Conservation (phyloP, 1,140 invertebrate genomes). For the Solen grandis region DNA sequence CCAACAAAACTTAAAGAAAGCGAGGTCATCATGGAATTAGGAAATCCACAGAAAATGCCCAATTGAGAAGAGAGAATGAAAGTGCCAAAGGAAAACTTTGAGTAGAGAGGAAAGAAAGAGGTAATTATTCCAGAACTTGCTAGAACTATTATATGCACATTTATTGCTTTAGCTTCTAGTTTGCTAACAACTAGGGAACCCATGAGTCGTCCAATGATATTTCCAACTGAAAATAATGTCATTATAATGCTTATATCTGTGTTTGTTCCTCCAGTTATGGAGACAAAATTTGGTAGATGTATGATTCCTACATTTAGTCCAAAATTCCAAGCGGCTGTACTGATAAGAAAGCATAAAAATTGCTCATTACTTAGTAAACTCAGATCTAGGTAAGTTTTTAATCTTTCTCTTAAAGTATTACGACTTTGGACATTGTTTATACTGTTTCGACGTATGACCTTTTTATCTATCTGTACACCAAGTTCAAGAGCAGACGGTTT, state of each 20-base stretch:
- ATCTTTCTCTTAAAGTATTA: too few species aligned
- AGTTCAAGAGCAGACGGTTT: too few species aligned
- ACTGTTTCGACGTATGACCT: too few species aligned
- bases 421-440: too few species aligned
- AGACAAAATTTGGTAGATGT: not conserved
- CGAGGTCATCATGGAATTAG: not conserved
- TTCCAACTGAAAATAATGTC: not conserved
- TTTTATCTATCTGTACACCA: too few species aligned
- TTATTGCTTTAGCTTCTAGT: not conserved
- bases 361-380: too few species aligned
- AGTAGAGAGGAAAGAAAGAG: not conserved
- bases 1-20: not conserved
- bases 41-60: not conserved
- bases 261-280: not conserved
- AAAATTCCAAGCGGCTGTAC: too few species aligned
- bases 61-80: not conserved
- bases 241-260: not conserved
- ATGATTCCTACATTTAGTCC: too few species aligned
- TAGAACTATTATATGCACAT: not conserved
- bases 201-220: not conserved
- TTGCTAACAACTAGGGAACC: not conserved
- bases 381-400: too few species aligned
- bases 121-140: not conserved
- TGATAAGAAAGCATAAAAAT: too few species aligned
- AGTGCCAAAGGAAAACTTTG: not conserved